These are phyloP conservation scores for Ostrea edulis DNA, from an alignment of 1,140 invertebrate genomes.

Conservation along the genomic window DNA sequence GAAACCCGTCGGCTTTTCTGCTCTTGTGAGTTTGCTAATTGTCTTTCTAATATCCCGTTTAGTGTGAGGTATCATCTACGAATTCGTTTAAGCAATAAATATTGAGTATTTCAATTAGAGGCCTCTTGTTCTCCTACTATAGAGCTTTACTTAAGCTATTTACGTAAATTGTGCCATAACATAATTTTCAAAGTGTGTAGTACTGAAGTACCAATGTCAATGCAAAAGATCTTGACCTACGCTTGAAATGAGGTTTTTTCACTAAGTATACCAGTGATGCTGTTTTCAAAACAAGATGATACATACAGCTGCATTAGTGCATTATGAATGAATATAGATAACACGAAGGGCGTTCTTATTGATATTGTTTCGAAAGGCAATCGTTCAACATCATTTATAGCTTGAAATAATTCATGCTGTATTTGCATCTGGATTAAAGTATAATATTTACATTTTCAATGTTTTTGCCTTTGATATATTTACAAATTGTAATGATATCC, in stretches of 20 bases:
- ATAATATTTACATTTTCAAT: too few species aligned
- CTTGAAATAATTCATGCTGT: too few species aligned
- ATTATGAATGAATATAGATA: too few species aligned
- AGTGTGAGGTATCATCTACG: neutral
- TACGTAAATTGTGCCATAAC: neutral
- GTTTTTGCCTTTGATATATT: too few species aligned
- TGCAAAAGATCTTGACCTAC: neutral
- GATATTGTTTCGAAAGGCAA: too few species aligned
- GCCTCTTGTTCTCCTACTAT: neutral
- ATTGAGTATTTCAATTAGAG: neutral
- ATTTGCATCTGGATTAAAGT: too few species aligned
- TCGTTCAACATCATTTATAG: too few species aligned
- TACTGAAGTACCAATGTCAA: constrained; percentile 10
- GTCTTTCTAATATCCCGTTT: neutral
- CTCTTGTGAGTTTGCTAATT: constrained; percentile 14
- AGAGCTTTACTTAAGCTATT: neutral
- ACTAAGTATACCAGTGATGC: neutral
- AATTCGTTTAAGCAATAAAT: neutral
- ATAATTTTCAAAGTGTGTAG: neutral
- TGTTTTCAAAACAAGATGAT: too few species aligned
- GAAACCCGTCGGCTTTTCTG: neutral
- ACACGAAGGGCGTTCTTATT: too few species aligned
- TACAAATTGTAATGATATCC: too few species aligned
- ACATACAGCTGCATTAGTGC: too few species aligned
- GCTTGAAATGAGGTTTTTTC: neutral